Base-by-base conservation (phyloP, 2,113 vertebrate species). In the Brachirus orientalis region DNA sequence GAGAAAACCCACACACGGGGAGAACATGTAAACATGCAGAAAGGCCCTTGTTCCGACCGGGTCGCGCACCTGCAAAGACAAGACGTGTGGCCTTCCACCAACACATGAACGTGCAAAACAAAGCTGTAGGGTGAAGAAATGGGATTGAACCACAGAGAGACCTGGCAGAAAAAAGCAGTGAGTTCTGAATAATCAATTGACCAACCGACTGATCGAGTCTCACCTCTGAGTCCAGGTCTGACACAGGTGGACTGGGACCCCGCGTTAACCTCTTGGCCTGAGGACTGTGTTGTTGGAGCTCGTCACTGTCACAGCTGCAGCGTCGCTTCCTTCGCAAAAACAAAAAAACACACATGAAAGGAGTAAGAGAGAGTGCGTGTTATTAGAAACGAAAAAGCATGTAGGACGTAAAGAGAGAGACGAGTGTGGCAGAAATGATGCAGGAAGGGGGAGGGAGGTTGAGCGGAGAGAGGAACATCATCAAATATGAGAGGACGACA, bases 191-290 rank as follows among this genome's bases (percentile, higher is more conserved):
- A n/a, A n/a, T n/a, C n/a, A n/a, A n/a, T n/a, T n/a, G n/a, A n/a
- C n/a, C n/a, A n/a, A n/a, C n/a, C n/a, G n/a, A n/a, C 22, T 28
- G 28, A 28, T 12, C 51, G 38, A 8, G 64, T 7, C 84, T 86
- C 84, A 99, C 96, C 96, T 98, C 97, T 2, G 95, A 97, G 86
- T 99, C 98, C 81, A 93, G 62, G 56, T 94, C 93, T 1, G 92
- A 87, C n/a, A 96, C 89, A 53, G 95, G 87, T 77, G 95, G 89
- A 16, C 92, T 65, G n/a, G 89, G 94, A 84, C 92, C 91, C 38
- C 89, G 92, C 52, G 84, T 94, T 65, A 86, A 94, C 56, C 95
- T 94, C 67, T 99, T 98, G 55, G 92, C 95, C 89, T 96, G 95
- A 0, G 95, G 95, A 58, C 68, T 88, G 54, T 92, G 81, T 70